These are phyloP conservation scores for Microhierax caerulescens DNA, from an alignment of 2,797 vertebrate species.

Conservation along the genomic window DNA sequence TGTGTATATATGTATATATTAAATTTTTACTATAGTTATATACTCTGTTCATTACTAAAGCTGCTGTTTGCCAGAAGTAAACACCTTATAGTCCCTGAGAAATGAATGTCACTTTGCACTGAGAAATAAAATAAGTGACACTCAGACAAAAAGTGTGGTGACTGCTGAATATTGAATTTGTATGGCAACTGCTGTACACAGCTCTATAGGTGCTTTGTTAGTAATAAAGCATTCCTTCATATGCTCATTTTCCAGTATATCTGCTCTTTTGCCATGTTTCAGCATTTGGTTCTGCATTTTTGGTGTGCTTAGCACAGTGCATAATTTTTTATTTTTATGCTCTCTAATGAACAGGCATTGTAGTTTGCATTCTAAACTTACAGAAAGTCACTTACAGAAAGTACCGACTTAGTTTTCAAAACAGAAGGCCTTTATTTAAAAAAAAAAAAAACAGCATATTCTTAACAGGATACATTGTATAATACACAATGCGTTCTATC, in stretches of 20 bases:
- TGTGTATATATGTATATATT: neutral
- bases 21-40: neutral
- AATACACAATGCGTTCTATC: neutral
- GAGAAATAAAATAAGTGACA: conserved; percentile 4
- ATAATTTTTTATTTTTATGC: conserved; percentile 25
- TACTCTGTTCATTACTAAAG: neutral
- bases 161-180: neutral
- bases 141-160: conserved; percentile 2
- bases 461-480: neutral
- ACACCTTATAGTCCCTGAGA: neutral
- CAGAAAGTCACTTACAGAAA: neutral
- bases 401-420: neutral
- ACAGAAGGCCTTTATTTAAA: neutral
- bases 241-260: conserved; percentile 24
- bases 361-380: conserved; percentile 23
- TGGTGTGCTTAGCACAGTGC: conserved; percentile 33
- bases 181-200: neutral
- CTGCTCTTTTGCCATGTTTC: conserved; percentile 43
- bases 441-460: neutral
- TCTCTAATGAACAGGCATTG: conserved; percentile 51
- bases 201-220: neutral
- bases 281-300: conserved; percentile 38
- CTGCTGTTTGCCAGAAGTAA: conserved; percentile 56
- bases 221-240: neutral
- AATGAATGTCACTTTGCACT: conserved; percentile 24